Base-by-base conservation (phyloP, 2,888 invertebrate species). In the Caenorhabditis virilis region DNA sequence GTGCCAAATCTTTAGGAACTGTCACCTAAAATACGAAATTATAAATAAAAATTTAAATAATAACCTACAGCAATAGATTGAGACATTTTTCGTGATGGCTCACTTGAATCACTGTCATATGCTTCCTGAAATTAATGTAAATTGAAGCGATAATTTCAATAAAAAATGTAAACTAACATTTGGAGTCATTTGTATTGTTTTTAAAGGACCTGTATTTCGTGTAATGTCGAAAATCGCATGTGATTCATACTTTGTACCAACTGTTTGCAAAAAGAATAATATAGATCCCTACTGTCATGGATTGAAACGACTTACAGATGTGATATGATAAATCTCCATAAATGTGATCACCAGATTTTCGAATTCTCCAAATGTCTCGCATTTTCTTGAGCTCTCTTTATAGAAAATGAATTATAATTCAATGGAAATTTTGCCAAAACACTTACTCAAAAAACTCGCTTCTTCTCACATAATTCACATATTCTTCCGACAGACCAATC, bases 241-340 rank as follows among this genome's bases (percentile, higher is more conserved):
- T 1, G 66, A 53, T 20, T 69, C 64, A 48, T 61, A 76, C 38
- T 76, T 74, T 20, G 54, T 48, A 6, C 78, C 78, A 62, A 76
- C 72, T 72, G 42, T 26, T 30, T 26, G 15, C 15, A 39, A 52
- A 48, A 25, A 25, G 23, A 22, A 53, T 16, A 38, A n/a, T 35
- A n/a, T n/a, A 49, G 16, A 49, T 41, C 11, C 35, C 5, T 7
- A 26, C 26, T 41, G 26, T 43, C 38, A 3, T 22, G n/a, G 16
- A 48, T 9, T 20, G 6, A 35, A 33, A 49, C 18, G 4, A 48
- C 70, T 52, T 25, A 73, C 73, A 81, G 15, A 76, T 78, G 26
- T 77, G 65, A 56, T 82, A 81, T 18, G 80, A 79, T 2, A 81
- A 71, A 58, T 82, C 81, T 16, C 81, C 81, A 33, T 72, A 71